Base-by-base conservation (phyloP, 2,113 vertebrate genomes). In the Xyrauchen texanus region DNA sequence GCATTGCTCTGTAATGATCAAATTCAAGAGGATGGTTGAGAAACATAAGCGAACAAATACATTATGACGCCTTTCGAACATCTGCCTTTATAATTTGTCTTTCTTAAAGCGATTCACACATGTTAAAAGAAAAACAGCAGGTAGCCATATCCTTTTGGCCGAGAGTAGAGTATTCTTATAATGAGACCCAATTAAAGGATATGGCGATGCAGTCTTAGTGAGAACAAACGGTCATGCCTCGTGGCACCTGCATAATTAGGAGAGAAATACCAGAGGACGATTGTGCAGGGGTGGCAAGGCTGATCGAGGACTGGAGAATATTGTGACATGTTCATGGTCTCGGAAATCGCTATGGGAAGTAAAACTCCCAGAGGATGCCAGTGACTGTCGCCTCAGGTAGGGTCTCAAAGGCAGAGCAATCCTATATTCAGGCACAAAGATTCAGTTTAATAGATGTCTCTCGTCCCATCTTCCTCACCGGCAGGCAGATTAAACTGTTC, bases 201-300 rank as follows among this genome's bases (percentile, higher is more conserved):
- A 84, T 69, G 60, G 49, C 82, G 81, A 82, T 60, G n/a, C 15
- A 82, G 84, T 63, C 16, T 74, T 79, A 68, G 78, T 85, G 85
- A 87, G 85, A 77, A 87, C 71, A 81, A 76, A 80, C 81, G 86
- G 85, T 87, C 89, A 88, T 89, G 90, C 89, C 86, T 90, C 88
- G 82, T 85, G 86, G 89, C 87, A 55, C 84, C 78, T 47, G 84
- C 86, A 89, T 93, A 92, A 94, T 94, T 92, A 91, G 88, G 84
- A 81, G 80, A 64, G 69, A 81, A 78, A 75, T 66, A 81, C 81
- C 85, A 86, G 83, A 83, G 77, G 81, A 77, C 13, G 34, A 34
- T 42, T 65, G 45, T 51, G 21, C 8, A 11, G 10, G 75, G 53
- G 46, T 60, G 21, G 10, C 60, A 69, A 34, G 65, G 47, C 52